Conservation (phyloP, 2,888 invertebrate genomes). For the Augochlorella aurata region DNA sequence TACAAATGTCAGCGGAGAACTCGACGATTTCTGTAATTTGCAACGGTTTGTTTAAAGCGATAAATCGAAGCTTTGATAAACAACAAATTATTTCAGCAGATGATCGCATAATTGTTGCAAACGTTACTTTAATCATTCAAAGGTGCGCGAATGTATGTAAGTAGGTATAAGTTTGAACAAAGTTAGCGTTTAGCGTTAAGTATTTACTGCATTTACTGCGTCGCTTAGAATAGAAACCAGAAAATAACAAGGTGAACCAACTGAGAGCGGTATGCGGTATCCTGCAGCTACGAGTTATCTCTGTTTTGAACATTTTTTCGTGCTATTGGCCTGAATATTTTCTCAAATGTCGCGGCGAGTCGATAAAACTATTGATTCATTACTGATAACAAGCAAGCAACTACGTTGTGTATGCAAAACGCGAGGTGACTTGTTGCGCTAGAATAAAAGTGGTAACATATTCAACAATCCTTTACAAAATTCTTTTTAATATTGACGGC, state of each 20-base stretch:
- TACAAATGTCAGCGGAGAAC: too few relatives aligned
- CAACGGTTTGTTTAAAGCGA: not conserved
- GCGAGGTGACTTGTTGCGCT: conserved; percentile 15
- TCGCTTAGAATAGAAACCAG: conserved; percentile 6
- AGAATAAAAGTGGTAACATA: not conserved
- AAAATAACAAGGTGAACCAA: conserved; percentile 41
- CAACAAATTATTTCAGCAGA: not conserved
- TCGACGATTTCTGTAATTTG: too few relatives aligned
- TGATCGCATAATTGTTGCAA: too few relatives aligned
- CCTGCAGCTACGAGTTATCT: conserved; percentile 40
- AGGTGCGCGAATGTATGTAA: not conserved
- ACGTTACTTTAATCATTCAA: not conserved
- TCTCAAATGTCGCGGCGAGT: conserved; percentile 35
- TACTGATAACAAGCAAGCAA: conserved; percentile 43
- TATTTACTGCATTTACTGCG: not conserved
- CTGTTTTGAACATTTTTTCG: conserved; percentile 45
- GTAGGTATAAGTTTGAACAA: not conserved
- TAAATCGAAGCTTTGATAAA: not conserved
- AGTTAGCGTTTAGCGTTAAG: not conserved
- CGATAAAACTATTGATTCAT: conserved; percentile 23
- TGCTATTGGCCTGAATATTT: conserved; percentile 54
- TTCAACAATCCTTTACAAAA: conserved; percentile 9
- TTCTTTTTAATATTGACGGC: too few relatives aligned
- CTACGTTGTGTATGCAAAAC: conserved; percentile 32
- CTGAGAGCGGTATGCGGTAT: conserved; percentile 1